Base-by-base conservation (phyloP, 2,797 vertebrate species). In the Setipinna tenuifilis region DNA sequence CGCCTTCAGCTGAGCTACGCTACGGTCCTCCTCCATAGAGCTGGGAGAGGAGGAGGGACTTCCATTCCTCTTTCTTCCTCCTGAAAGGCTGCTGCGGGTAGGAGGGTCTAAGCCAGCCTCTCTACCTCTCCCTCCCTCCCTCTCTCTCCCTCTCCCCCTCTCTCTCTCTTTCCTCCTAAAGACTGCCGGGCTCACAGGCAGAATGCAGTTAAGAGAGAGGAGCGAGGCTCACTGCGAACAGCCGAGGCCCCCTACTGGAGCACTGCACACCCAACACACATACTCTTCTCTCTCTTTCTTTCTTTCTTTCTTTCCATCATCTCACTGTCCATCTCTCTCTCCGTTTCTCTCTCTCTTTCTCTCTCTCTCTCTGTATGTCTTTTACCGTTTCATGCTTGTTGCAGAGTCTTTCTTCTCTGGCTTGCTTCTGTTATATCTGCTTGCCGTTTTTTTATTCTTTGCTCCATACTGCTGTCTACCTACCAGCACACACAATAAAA, bases 1-100 rank as follows among this genome's bases (percentile, higher is more conserved):
- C 95, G 95, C 96, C 96, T 78, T 78, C 71, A 78, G 71, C 71
- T 94, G 95, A 94, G 95, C 96, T 95, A 94, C 95, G 95, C 96
- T 92, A 94, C 90, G 96, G 95, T 96, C 95, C 97, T 95, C 95
- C 96, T 88, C 93, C 93, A 84, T 87, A 78, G 82, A 57, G 68
- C 85, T 89, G 88, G 85, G 83, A 83, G 82, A 83, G 82, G 31
- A 59, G 90, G 90, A 57, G 83, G 85, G 86, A 81, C 84, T 86
- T 83, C 75, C 82, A 83, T 58, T 10, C 31, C 11, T 7, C 82
- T 83, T 65, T 83, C 61, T 65, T 83, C 83, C 83, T 61, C 21
- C 35, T 80, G 81, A 82, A 85, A 84, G 88, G 84, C 84, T 88
- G 85, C 85, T 84, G 87, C 19, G 75, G 75, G 84, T 87, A 83